Evolutionary conservation across 2,113 vertebrate genomes (phyloP).

Genomic region (Odocoileus hemionus): DNA sequence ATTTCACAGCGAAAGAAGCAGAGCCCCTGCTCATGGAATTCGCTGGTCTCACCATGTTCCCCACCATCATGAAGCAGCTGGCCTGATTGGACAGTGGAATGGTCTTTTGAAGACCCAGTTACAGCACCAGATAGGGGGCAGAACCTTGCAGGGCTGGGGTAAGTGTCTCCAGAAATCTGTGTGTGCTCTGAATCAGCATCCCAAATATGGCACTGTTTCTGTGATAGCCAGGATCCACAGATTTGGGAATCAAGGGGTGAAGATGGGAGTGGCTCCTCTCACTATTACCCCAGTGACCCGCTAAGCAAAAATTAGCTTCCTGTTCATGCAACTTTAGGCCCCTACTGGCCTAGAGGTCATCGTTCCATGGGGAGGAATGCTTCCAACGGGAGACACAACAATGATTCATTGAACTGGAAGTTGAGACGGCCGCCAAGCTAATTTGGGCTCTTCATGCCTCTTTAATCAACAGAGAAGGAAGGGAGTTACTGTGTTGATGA

Average conservation of each 20-base stretch:
- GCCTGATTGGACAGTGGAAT: not conserved
- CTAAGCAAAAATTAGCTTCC: not conserved
- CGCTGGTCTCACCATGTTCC: not conserved
- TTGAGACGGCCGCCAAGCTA: not conserved
- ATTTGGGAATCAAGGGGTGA: not conserved
- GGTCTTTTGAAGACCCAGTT: not conserved
- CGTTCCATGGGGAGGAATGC: not conserved
- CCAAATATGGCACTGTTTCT: not conserved
- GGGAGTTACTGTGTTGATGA: not conserved
- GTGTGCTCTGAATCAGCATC: not conserved
- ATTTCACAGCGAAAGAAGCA: not conserved
- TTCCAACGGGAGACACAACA: not conserved
- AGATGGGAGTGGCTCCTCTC: not conserved
- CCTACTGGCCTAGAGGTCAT: not conserved
- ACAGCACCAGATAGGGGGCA: not conserved
- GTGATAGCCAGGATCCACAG: not conserved
- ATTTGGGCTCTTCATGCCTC: not conserved
- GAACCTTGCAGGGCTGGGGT: not conserved
- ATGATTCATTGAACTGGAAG: not conserved
- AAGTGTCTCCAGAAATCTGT: not conserved
- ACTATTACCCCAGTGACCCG: not conserved
- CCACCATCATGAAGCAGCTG: not conserved
- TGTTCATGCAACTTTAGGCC: not conserved
- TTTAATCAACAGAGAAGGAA: not conserved
- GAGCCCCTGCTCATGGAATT: not conserved